Evolutionary conservation across 2,888 invertebrate genomes (phyloP).

Genomic region (Trissolcus brochymenae): DNA sequence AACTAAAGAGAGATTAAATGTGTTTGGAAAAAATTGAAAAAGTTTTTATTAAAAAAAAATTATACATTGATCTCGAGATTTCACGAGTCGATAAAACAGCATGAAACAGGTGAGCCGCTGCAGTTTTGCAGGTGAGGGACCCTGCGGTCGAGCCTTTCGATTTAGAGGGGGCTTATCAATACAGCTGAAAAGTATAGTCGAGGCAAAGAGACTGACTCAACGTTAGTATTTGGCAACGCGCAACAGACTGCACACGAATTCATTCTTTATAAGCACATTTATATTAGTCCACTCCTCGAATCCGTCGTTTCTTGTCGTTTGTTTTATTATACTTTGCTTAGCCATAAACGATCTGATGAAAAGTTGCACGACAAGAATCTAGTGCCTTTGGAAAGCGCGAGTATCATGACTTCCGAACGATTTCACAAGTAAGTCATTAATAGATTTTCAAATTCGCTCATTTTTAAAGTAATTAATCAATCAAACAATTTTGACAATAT

Average conservation of each 20-base stretch:
- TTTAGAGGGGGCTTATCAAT: conserved; percentile 61
- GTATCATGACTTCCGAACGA: conserved; percentile 71
- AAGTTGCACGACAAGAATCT: conserved; percentile 23
- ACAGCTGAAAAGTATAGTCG: conserved; percentile 42
- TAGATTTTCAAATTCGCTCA: conserved; percentile 10
- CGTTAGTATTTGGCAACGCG: conserved; percentile 34
- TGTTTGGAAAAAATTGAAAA: neutral
- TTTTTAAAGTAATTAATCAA: conserved; percentile 14
- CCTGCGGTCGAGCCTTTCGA: conserved; percentile 44
- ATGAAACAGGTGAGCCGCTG: conserved; percentile 38
- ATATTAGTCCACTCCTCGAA: neutral
- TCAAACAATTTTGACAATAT: conserved; percentile 9
- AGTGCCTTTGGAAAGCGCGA: conserved; percentile 53
- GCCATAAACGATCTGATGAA: conserved; percentile 29
- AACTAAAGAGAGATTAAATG: no score
- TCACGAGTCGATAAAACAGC: conserved; percentile 43
- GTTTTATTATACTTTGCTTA: neutral
- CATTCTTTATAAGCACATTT: conserved; percentile 7
- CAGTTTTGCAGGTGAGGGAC: conserved; percentile 58
- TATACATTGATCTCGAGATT: no score
- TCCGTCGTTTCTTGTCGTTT: neutral
- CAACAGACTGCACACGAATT: conserved; percentile 16
- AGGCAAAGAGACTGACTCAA: conserved; percentile 24
- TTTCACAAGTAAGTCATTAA: conserved; percentile 72
- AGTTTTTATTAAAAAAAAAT: no score